phyloP scores from a whole-genome alignment of 2,888 invertebrate genomes.

The Oeneis ivallda region DNA sequence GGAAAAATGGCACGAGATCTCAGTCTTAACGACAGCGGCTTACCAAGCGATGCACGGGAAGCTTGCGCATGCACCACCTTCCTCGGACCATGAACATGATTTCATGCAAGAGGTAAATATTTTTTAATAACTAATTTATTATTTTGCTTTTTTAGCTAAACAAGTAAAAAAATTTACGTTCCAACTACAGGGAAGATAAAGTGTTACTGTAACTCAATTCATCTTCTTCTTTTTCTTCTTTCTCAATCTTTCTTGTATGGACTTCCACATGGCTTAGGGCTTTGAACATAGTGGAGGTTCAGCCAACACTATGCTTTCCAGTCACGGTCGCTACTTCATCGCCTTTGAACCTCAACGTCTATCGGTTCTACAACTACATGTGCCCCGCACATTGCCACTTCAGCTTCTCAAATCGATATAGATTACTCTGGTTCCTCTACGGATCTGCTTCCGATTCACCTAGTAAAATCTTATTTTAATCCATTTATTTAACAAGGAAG shows the following conservation, averaged over 20 bases:
- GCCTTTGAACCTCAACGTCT: no score
- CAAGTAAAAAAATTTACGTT: background rate
- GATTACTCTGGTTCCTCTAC: no score
- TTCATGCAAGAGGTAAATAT: constrained; percentile 91
- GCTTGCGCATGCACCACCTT: constrained; percentile 71
- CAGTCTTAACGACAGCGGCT: constrained; percentile 95
- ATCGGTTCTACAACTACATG: no score
- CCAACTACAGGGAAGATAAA: background rate
- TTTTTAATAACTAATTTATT: constrained; percentile 6
- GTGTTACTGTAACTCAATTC: background rate
- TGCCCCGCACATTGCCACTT: no score
- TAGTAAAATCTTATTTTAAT: background rate
- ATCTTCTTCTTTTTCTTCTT: background rate
- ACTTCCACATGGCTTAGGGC: no score
- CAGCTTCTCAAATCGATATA: no score
- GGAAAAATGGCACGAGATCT: constrained; percentile 98
- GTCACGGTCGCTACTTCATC: no score
- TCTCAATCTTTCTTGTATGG: no score
- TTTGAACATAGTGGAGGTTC: no score
- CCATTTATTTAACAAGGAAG: constrained; percentile 9
- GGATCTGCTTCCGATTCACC: no score
- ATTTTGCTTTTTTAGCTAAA: background rate
- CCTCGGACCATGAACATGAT: constrained; percentile 85
- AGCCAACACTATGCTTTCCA: no score
- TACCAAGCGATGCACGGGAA: constrained; percentile 95